Evolutionary conservation across 2,113 vertebrate species (phyloP).

Genomic region (Leiothrix lutea): DNA sequence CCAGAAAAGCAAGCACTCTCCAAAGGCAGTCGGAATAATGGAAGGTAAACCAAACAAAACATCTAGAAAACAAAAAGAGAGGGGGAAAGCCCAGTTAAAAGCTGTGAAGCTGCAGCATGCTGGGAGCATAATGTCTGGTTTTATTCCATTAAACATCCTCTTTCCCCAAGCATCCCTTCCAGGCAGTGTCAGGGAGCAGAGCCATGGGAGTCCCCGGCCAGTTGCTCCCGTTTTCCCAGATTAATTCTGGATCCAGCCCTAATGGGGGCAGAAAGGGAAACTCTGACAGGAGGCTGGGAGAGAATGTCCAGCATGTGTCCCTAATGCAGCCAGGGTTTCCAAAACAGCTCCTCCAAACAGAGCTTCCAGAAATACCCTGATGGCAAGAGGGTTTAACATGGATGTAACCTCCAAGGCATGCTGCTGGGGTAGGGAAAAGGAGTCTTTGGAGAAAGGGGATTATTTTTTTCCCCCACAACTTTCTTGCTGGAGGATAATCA

Average conservation of each 20-base stretch:
- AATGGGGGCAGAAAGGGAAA: not conserved
- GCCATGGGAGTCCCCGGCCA: fast-evolving
- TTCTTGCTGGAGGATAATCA: not conserved
- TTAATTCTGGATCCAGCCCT: not conserved
- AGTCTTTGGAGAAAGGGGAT: not conserved
- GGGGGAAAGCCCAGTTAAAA: not conserved
- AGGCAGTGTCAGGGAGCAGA: not conserved
- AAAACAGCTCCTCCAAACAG: not conserved
- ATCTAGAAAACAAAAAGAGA: not conserved
- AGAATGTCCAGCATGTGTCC: not conserved
- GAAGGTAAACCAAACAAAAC: not conserved
- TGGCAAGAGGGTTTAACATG: not conserved
- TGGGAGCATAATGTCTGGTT: fast-evolving
- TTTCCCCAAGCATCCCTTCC: not conserved
- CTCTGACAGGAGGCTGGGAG: not conserved
- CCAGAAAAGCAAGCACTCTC: not conserved
- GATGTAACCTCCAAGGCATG: not conserved
- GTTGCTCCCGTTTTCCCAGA: not conserved
- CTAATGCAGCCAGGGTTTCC: not conserved
- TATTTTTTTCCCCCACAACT: not conserved
- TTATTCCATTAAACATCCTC: not conserved
- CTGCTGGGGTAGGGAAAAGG: not conserved
- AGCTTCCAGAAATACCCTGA: not conserved
- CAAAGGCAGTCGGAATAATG: not conserved
- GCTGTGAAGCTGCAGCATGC: not conserved